Evolutionary conservation across 1,140 invertebrate species (phyloP).

Genomic region (Drosophila tani): DNA sequence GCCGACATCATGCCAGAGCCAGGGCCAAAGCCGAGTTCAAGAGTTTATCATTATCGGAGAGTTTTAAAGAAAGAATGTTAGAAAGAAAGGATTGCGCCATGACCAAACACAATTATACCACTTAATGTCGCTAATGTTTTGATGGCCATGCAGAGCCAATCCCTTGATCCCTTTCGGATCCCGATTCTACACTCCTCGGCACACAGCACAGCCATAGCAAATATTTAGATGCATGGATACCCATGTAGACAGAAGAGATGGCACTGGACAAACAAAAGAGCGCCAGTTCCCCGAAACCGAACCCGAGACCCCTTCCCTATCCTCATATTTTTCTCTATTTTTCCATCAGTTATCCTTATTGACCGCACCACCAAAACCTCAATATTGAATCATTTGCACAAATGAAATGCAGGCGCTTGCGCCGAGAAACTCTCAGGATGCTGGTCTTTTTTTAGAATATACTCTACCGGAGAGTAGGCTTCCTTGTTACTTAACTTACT

Average conservation of each 20-base stretch:
- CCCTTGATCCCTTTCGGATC: slow-evolving; percentile 19
- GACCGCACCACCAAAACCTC: slow-evolving; percentile 53
- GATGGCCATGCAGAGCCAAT: slow-evolving; percentile 47
- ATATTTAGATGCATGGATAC: slow-evolving; percentile 59
- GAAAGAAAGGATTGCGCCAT: slow-evolving; percentile 68
- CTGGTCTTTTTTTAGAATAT: slow-evolving; percentile 1
- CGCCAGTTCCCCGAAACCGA: slow-evolving; percentile 55
- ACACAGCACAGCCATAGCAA: slow-evolving; percentile 34
- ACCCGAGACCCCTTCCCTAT: slow-evolving; percentile 9
- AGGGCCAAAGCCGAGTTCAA: slow-evolving; percentile 50
- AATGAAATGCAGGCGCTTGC: slow-evolving; percentile 61
- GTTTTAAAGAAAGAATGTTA: neutral
- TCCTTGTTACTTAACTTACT: neutral
- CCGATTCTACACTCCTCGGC: slow-evolving; percentile 44
- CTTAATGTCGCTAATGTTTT: slow-evolving; percentile 46
- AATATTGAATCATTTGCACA: slow-evolving; percentile 64
- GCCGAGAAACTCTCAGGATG: slow-evolving; percentile 5
- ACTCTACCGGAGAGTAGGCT: neutral
- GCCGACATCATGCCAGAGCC: slow-evolving; percentile 1
- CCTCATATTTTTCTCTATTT: neutral
- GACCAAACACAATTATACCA: slow-evolving; percentile 56
- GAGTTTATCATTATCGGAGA: slow-evolving; percentile 70
- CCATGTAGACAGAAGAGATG: slow-evolving; percentile 13
- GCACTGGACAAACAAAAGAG: slow-evolving; percentile 32
- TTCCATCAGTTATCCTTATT: neutral